Base-by-base conservation (phyloP, 2,888 invertebrate species). In the Eilema sororculum region DNA sequence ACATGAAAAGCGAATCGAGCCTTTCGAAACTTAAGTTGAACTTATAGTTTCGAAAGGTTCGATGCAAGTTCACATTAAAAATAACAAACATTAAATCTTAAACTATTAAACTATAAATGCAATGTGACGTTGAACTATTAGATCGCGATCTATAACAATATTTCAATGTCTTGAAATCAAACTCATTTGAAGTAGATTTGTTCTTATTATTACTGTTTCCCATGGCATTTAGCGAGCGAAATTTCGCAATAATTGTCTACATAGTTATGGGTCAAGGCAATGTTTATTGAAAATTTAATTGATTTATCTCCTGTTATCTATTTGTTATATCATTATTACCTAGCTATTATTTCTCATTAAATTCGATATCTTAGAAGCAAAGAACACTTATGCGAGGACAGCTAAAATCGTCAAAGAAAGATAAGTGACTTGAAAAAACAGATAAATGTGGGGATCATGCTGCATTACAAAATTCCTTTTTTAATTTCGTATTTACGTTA, bases 141-240 rank as follows among this genome's bases (percentile, higher is more conserved):
- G 25, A 62, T 62, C 62, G 62, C 56, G 61, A 62, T 57, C 56
- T 25, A 25, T 20, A 62, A 22, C 37, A 24, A 64, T 68, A 68
- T 46, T 63, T 33, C 58, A 64, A 68, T 58, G 41, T 58, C 68
- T 68, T 59, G 8, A 61, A 65, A 20, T 68, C 59, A 67, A 33
- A 57, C 75, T 28, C 13, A 69, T 71, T 73, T 59, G 22, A 72
- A 61, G 63, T 60, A 56, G 37, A 41, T 9, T 60, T 63, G n/a
- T 37, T 33, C 9, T 60, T 65, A 20, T 58, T 24, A 63, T 61
- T 22, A 58, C 25, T 59, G 25, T 67, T 78, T 73, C 72, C 74
- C 68, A 74, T 73, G 78, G 37, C 67, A 73, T 78, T 78, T 73
- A 20, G 0, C 20, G 58, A n/a, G 28, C n/a, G 66, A 37, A 46